These are phyloP conservation scores for Saguinus imperator DNA, from an alignment of 2,113 vertebrate genomes.

Conservation along the genomic window DNA sequence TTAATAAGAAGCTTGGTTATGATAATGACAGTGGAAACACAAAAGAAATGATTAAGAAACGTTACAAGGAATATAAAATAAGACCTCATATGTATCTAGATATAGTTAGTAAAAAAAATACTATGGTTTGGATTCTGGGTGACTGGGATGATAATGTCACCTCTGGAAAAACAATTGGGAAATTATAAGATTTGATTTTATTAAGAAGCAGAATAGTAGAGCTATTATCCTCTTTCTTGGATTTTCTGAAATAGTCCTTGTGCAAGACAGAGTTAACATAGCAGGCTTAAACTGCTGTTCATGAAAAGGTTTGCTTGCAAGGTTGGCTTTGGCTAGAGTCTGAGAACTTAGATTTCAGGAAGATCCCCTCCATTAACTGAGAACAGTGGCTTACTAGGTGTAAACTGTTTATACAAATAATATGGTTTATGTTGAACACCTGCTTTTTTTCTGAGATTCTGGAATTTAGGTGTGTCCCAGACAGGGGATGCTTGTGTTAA, in stretches of 20 bases:
- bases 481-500: neutral
- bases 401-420: slow-evolving; percentile 19
- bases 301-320: neutral
- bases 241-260: slow-evolving; percentile 35
- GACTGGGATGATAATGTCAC: neutral
- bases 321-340: neutral
- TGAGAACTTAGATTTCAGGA: slow-evolving; percentile 41
- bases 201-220: neutral
- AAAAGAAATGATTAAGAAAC: neutral
- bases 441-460: slow-evolving; percentile 33
- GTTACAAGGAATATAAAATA: neutral
- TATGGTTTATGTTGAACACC: slow-evolving; percentile 13
- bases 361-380: neutral
- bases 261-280: neutral
- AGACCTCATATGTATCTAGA: neutral
- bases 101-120: neutral
- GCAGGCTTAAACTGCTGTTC: neutral
- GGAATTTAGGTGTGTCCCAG: slow-evolving; percentile 6
- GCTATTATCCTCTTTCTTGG: neutral
- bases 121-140: neutral
- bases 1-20: neutral
- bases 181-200: slow-evolving; percentile 40
- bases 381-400: neutral
- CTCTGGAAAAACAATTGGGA: neutral
- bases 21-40: neutral